Conservation (phyloP, 2,888 invertebrate species). For the Nasonia oneida region DNA sequence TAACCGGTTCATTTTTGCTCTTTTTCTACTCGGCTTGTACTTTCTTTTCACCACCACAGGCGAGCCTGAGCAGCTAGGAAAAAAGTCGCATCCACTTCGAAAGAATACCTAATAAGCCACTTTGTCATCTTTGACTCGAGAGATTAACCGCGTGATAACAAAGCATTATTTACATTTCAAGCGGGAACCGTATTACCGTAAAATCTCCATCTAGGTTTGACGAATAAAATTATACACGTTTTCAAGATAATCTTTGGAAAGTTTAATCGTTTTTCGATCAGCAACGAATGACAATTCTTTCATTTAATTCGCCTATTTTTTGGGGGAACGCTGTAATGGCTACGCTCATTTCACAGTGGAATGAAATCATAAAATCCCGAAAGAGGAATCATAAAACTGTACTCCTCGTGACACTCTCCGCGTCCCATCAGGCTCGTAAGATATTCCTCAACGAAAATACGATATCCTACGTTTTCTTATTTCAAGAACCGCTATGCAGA, state of each 20-base stretch:
- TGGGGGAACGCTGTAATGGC: neutral
- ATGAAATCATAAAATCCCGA: neutral
- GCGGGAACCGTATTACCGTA: neutral
- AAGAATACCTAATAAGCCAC: slow-evolving; percentile 8
- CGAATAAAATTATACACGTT: neutral
- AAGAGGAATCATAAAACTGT: neutral
- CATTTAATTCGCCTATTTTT: neutral
- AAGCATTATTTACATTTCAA: slow-evolving; percentile 9
- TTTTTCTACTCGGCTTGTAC: neutral
- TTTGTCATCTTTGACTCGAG: neutral
- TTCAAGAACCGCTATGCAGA: slow-evolving; percentile 20
- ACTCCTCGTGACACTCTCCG: neutral
- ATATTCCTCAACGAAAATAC: neutral
- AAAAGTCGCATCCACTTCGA: neutral
- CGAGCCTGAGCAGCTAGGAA: neutral
- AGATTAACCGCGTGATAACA: neutral
- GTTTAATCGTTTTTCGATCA: neutral
- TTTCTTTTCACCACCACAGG: neutral
- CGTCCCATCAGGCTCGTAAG: neutral
- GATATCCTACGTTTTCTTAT: slow-evolving; percentile 14
- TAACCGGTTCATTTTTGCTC: neutral
- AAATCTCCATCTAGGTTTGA: neutral
- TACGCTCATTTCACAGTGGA: neutral
- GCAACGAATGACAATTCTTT: neutral
- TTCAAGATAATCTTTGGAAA: neutral